Percentiles rank a stretch among this genome's conserved stretches.
phyloP scores from a whole-genome alignment of 2,888 invertebrate genomes.

The Hetaerina titia region DNA sequence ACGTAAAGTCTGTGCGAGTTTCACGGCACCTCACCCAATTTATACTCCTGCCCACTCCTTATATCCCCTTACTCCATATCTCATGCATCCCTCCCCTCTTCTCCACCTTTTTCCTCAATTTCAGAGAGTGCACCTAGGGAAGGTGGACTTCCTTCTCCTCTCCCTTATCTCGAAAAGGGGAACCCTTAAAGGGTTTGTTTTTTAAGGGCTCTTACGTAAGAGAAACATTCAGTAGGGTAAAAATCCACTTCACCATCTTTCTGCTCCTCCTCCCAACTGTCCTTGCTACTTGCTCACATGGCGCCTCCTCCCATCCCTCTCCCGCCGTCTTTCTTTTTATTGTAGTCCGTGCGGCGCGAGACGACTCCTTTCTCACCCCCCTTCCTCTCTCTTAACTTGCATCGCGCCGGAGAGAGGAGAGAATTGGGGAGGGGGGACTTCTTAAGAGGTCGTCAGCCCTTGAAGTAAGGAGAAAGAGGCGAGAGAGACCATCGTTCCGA shows the following conservation, averaged over 20 bases:
- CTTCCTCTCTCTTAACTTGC: neutral
- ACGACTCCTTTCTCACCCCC: neutral
- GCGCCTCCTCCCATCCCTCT: neutral
- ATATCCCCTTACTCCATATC: too few species aligned
- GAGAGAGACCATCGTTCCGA: neutral
- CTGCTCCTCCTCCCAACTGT: neutral
- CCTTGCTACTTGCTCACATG: slow-evolving; percentile 26
- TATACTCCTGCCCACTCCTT: neutral
- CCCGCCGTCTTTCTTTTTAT: neutral
- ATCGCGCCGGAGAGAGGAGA: neutral
- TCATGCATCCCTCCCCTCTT: neutral
- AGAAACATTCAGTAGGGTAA: slow-evolving; percentile 25
- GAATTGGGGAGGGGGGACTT: neutral
- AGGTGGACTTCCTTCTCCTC: neutral
- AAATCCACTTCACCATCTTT: slow-evolving; percentile 9
- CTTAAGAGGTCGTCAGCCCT: slow-evolving; percentile 25
- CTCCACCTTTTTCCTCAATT: slow-evolving; percentile 51
- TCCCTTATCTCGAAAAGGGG: slow-evolving; percentile 23
- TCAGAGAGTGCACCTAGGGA: slow-evolving; percentile 55
- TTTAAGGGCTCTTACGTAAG: slow-evolving; percentile 28
- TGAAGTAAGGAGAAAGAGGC: neutral
- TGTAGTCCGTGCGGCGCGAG: neutral
- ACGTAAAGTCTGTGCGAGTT: too few species aligned
- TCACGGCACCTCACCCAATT: neutral
- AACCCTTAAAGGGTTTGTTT: slow-evolving; percentile 46